These are phyloP conservation scores for Scotopteryx bipunctaria DNA, from an alignment of 2,888 invertebrate genomes.

Conservation along the genomic window DNA sequence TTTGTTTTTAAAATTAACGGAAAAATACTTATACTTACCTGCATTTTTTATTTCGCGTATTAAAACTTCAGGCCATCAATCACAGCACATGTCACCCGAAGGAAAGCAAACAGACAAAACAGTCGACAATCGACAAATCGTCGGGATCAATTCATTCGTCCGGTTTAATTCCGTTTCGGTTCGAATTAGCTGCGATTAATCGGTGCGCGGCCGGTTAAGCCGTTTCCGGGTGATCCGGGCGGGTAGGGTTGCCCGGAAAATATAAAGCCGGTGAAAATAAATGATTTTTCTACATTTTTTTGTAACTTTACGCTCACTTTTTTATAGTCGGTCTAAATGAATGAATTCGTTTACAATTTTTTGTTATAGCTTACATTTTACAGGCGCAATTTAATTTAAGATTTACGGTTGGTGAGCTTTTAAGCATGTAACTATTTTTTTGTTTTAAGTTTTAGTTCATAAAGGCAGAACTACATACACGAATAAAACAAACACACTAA, in stretches of 20 bases:
- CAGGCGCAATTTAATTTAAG: no score
- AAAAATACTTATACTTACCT: no score
- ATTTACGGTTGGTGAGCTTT: no score
- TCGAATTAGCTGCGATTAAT: conserved; percentile 82
- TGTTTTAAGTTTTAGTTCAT: no score
- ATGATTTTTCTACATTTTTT: no score
- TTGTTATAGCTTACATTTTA: no score
- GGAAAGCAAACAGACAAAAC: conserved; percentile 29
- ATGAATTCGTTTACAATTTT: no score
- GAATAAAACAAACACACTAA: no score
- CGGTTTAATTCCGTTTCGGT: conserved; percentile 81
- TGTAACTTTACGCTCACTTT: no score
- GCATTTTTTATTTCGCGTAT: background rate
- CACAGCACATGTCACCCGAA: conserved; percentile 15
- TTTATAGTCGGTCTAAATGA: no score
- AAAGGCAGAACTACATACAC: no score
- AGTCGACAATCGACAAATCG: conserved; percentile 72
- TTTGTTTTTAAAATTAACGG: background rate
- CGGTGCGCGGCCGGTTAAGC: conserved; percentile 75
- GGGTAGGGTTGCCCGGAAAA: conserved; percentile 26
- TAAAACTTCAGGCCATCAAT: conserved; percentile 11
- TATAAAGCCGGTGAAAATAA: conserved; percentile 5
- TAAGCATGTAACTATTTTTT: no score
- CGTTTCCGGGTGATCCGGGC: conserved; percentile 48
- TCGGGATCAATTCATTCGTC: conserved; percentile 80